These are phyloP conservation scores for Morelia viridis DNA, from an alignment of 2,797 vertebrate genomes.

Conservation along the genomic window DNA sequence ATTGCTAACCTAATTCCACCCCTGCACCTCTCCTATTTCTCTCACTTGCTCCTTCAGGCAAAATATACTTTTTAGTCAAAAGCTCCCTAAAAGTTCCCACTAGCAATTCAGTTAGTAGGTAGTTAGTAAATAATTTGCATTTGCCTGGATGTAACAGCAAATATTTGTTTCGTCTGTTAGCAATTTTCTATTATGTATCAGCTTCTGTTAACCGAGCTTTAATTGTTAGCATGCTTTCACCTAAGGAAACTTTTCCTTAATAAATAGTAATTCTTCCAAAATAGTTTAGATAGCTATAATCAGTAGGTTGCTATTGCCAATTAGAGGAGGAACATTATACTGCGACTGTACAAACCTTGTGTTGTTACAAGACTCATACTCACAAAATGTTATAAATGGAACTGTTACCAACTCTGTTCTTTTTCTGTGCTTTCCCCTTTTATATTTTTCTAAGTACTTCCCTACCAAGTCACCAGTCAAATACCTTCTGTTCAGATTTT, in stretches of 20 bases:
- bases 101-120: neutral
- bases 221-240: neutral
- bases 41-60: neutral
- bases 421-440: neutral
- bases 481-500: neutral
- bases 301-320: neutral
- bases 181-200: neutral
- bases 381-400: neutral
- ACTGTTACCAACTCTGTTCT: neutral
- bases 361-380: neutral
- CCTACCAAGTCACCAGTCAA: neutral
- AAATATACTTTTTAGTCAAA: constrained; percentile 17
- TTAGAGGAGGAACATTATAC: neutral
- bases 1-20: neutral
- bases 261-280: neutral
- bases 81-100: neutral
- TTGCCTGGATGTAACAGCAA: constrained; percentile 7
- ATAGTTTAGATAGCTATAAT: neutral
- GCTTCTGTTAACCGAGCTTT: neutral
- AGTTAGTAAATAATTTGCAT: constrained; percentile 15
- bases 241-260: neutral
- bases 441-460: neutral
- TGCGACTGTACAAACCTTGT: neutral
- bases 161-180: neutral
- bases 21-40: accelerated